A percentile compares a stretch with the other conserved stretches of the same genome.
phyloP scores from a whole-genome alignment of 2,888 invertebrate species.

The Pristionchus exspectatus region DNA sequence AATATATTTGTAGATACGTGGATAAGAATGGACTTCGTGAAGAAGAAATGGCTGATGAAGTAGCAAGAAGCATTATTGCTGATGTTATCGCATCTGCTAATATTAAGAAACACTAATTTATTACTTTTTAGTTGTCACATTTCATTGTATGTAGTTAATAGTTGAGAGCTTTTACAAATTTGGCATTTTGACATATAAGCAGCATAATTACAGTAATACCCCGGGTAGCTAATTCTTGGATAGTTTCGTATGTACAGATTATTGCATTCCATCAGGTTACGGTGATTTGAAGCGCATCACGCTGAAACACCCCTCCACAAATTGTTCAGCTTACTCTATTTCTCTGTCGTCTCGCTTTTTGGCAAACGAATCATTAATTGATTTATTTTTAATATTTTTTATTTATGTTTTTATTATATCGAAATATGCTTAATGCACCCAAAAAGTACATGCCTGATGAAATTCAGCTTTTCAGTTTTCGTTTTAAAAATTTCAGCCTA shows the following conservation, averaged over 20 bases:
- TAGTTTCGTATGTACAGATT: constrained; percentile 42
- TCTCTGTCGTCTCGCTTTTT: no score
- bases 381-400: no score
- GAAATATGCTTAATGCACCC: no score
- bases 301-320: no score
- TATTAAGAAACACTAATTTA: constrained; percentile 23
- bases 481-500: no score
- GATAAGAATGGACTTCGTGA: constrained; percentile 79
- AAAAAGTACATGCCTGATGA: no score
- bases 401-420: no score
- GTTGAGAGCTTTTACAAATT: background rate
- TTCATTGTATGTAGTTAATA: background rate
- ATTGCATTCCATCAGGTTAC: constrained; percentile 33
- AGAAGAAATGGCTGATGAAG: constrained; percentile 97
- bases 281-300: constrained; percentile 11
- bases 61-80: constrained; percentile 96
- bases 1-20: constrained; percentile 60
- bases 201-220: constrained; percentile 40
- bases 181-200: constrained; percentile 17
- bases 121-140: background rate
- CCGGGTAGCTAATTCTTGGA: constrained; percentile 29
- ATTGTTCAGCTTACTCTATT: no score
- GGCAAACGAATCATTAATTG: no score
- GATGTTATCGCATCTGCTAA: constrained; percentile 81
- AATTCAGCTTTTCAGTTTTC: no score